phyloP scores from a whole-genome alignment of 2,888 invertebrate genomes.

The Choreutis nemorana region DNA sequence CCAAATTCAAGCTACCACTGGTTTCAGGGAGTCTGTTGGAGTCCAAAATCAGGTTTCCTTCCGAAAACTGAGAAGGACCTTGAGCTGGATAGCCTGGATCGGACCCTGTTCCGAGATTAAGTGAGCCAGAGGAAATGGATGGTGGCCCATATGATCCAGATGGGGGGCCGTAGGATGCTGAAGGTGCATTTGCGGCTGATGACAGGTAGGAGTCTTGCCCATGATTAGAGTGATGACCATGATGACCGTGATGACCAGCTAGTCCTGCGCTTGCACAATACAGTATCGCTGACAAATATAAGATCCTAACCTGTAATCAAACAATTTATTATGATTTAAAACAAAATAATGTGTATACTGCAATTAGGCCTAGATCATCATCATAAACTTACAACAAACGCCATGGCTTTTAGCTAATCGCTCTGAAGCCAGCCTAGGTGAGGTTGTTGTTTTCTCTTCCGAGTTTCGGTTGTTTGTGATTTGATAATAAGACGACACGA shows the following conservation, averaged over 20 bases:
- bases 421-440: conserved; percentile 44
- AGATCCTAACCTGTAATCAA: conserved; percentile 48
- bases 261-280: conserved; percentile 40
- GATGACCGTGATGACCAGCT: conserved; percentile 19
- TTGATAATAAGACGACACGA: conserved; percentile 32
- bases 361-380: conserved; percentile 5
- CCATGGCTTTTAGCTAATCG: conserved; percentile 65
- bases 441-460: conserved; percentile 47
- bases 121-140: conserved; percentile 9
- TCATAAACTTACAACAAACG: conserved; percentile 52
- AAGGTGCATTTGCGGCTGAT: conserved; percentile 39
- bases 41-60: conserved; percentile 10
- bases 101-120: conserved; percentile 9
- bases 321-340: conserved; percentile 4
- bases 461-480: conserved; percentile 47
- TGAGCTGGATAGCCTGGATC: no score
- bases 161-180: conserved; percentile 43
- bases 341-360: background rate
- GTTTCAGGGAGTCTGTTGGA: conserved; percentile 5
- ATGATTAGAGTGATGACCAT: conserved; percentile 13
- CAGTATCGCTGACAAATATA: conserved; percentile 39
- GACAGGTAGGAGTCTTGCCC: conserved; percentile 37
- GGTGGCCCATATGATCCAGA: conserved; percentile 35
- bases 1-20: conserved; percentile 3
- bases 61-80: conserved; percentile 5